Base-by-base conservation (phyloP, 2,797 vertebrate genomes). In the Halcyon chelicuti region DNA sequence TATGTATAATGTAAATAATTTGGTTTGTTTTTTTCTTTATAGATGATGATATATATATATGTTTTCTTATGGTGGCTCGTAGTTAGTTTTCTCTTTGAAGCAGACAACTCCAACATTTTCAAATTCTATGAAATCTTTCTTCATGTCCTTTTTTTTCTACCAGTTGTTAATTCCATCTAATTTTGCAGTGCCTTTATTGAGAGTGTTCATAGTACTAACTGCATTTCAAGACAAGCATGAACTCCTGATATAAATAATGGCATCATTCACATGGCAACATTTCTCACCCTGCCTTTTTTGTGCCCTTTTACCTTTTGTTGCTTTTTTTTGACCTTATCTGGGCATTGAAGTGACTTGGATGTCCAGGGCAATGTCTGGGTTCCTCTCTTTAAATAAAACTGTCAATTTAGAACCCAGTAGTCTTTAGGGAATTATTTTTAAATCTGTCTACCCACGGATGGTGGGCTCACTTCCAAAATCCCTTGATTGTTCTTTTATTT, bases 401-500 rank as follows among this genome's bases (percentile, higher is more conserved):
- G n/a, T 76, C 80, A 66, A 15, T 84, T 97, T 81, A 94, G 79
- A 86, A 35, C 17, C 3, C 54, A 72, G 63, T 23, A 88, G 44
- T 75, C 66, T 86, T 77, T 52, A 86, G 40, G 40, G 57, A 90
- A 65, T 90, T 78, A 54, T 78, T 95, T 94, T 90, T 19, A 81
- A 68, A 61, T 80, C 54, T 72, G 35, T 33, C 58, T 93, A 58
- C 54, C 47, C 93, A 60, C 1, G 12, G 51, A 57, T 23, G 25
- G 65, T 49, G 37, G 68, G 44, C 49, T 60, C 3, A 71, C n/a
- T 81, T 94, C 87, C 91, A 80, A 86, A 77, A 86, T 74, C 75
- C 62, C 42, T 77, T 72, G 57, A 72, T 65, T 76, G 26, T 67
- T 86, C 61, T 91, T 85, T 91, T 84, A 65, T 91, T 93, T 94